Percentiles rank a stretch among this genome's conserved stretches.
phyloP scores from a whole-genome alignment of 2,888 invertebrate species.

The Scotopteryx bipunctaria region DNA sequence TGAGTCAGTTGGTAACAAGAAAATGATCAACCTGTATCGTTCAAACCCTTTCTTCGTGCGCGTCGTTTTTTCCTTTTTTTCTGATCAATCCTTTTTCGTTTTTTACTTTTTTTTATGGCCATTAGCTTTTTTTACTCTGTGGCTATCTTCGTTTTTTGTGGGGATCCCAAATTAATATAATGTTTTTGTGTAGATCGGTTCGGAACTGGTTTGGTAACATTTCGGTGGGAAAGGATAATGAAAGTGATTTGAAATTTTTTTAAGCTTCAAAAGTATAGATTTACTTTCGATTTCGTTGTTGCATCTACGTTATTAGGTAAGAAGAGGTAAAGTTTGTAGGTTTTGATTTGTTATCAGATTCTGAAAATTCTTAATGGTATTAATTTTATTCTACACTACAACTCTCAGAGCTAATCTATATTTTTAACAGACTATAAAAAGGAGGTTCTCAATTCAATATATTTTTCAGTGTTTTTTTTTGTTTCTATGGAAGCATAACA shows the following conservation, averaged over 20 bases:
- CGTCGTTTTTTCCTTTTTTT: conserved; percentile 57
- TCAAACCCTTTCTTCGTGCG: conserved; percentile 70
- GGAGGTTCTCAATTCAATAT: too few species aligned
- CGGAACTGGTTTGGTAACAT: conserved; percentile 65
- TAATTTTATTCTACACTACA: too few species aligned
- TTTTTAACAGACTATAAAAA: too few species aligned
- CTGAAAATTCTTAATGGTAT: too few species aligned
- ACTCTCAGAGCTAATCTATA: too few species aligned
- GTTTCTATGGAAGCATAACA: too few species aligned
- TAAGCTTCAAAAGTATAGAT: conserved; percentile 53
- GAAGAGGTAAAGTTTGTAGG: too few species aligned
- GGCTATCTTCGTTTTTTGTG: conserved; percentile 79
- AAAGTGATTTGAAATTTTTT: conserved; percentile 79
- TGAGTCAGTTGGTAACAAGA: conserved; percentile 36
- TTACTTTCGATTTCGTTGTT: conserved; percentile 70
- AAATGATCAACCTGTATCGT: conserved; percentile 65
- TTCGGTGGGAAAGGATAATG: conserved; percentile 75
- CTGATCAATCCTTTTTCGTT: conserved; percentile 67
- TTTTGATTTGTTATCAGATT: not conserved
- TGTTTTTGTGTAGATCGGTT: conserved; percentile 73
- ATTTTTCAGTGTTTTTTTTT: too few species aligned
- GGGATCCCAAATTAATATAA: conserved; percentile 81
- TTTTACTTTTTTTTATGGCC: conserved; percentile 64
- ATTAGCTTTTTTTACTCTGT: conserved; percentile 78
- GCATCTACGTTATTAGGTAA: too few species aligned